Evolutionary conservation across 2,888 invertebrate species (phyloP), one percentile per base, ranked within the genome.

Genomic region (Cistogaster globosa): DNA sequence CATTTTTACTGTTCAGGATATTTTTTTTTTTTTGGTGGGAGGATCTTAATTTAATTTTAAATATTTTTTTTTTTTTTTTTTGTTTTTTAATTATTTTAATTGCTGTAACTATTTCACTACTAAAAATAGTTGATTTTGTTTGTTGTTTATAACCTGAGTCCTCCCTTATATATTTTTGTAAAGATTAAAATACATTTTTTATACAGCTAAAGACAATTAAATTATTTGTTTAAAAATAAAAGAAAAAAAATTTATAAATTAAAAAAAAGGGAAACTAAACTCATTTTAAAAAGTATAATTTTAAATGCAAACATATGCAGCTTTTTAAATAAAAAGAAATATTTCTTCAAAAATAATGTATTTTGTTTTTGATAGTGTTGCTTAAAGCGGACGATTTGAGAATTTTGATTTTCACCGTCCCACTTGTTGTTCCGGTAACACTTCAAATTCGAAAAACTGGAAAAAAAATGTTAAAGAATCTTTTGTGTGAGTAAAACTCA

Each of bases 101-200:
- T 72, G 45, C 45, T 71, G 11, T 68, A 51, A 75, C 75, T 82
- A 82, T 57, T 76, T 58, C 67, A 62, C 85, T 85, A 79, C 82
- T 82, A 78, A 82, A 78, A 82, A 82, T 82, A 82, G 82, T 81
- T 84, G 62, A 32, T n/a, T 57, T 76, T 77, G n/a, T 79, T 65
- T 51, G 12, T 57, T 69, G 20, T 67, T 42, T 79, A 26, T 71
- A 75, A 71, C 78, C 85, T 82, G 82, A 82, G 85, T 85, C 85
- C 85, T 85, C 85, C 85, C 85, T 65, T 32, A 32, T 7, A 5
- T 32, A 32, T 32, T 74, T 63, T 14, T 53, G 9, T 18, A 48
- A 26, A 53, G 72, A 20, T 67, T 60, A 76, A 80, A 81, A 77
- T 71, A 63, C 76, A 32, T 45, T 58, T 65, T 0, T 48, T 53